A percentile compares a stretch with the other conserved stretches of the same genome.
Conservation (phyloP, 2,888 invertebrate genomes). For the Choreutis nemorana region DNA sequence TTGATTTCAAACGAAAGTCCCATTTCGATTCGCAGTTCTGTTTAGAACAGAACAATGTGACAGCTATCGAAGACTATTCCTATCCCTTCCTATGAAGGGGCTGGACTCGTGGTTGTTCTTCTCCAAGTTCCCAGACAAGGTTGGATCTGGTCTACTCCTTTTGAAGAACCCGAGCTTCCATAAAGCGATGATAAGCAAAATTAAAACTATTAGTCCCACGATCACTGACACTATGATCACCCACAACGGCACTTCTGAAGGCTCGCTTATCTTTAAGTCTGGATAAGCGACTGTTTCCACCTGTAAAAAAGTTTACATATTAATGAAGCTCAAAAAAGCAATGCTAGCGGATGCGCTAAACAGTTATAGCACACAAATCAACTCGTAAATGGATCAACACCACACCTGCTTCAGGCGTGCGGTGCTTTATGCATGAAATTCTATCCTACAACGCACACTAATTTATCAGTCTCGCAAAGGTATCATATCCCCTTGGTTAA, state of each 20-base stretch:
- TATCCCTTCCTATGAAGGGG: slow-evolving; percentile 63
- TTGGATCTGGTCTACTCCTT: slow-evolving; percentile 83
- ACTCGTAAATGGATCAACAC: no score
- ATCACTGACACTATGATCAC: slow-evolving; percentile 85
- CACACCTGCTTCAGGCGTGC: no score
- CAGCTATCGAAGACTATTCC: slow-evolving; percentile 56
- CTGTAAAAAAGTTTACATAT: slow-evolving; percentile 66
- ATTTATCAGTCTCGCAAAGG: no score
- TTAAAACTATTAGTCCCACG: slow-evolving; percentile 83
- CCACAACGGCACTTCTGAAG: slow-evolving; percentile 83
- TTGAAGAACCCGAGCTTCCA: slow-evolving; percentile 94
- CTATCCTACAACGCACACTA: no score
- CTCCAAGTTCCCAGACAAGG: slow-evolving; percentile 80
- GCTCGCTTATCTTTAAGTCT: slow-evolving; percentile 77
- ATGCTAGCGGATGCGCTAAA: no score
- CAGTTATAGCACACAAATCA: no score
- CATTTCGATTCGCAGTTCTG: slow-evolving; percentile 10
- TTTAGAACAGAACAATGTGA: slow-evolving; percentile 17
- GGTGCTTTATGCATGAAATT: no score
- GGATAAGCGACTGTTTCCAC: slow-evolving; percentile 86
- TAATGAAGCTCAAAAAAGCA: no score
- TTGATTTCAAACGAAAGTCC: slow-evolving; percentile 6
- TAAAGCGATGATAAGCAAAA: slow-evolving; percentile 79
- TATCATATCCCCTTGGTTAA: no score
- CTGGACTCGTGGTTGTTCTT: slow-evolving; percentile 76